Evolutionary conservation across 2,888 invertebrate genomes (phyloP).

Genomic region (Furcula furcula): DNA sequence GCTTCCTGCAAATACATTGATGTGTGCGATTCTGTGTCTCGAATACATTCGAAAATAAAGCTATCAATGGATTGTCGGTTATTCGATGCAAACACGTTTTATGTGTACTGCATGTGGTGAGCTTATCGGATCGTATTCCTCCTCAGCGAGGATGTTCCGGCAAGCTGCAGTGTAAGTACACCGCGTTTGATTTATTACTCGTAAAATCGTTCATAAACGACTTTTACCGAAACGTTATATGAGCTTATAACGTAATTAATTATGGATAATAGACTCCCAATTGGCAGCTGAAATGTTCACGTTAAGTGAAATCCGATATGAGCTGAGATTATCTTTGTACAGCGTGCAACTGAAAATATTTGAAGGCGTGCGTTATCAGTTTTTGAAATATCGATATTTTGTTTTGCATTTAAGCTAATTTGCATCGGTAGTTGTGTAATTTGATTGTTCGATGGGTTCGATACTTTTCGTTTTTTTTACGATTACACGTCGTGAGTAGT

Average conservation of each 20-base stretch:
- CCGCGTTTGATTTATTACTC: constrained; percentile 53
- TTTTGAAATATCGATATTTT: background rate
- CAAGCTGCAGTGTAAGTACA: constrained; percentile 30
- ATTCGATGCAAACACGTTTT: constrained; percentile 10
- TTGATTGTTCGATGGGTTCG: constrained; percentile 6
- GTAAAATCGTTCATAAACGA: constrained; percentile 51
- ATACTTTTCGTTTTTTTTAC: constrained; percentile 13
- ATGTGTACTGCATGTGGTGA: constrained; percentile 7
- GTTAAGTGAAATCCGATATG: constrained; percentile 31
- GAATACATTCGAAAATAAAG: constrained; percentile 4
- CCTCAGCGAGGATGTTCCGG: constrained; percentile 34
- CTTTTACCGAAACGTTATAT: constrained; percentile 46
- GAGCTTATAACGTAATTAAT: constrained; percentile 51
- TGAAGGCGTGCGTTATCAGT: background rate
- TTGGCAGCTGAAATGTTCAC: constrained; percentile 44
- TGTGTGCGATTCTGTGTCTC: no score
- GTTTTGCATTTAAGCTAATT: background rate
- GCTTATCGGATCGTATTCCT: constrained; percentile 19
- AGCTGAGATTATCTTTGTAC: constrained; percentile 20
- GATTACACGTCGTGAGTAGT: constrained; percentile 8
- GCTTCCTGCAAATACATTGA: background rate
- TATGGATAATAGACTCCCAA: constrained; percentile 49
- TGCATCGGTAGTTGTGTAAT: constrained; percentile 5
- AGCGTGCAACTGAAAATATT: background rate
- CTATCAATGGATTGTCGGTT: constrained; percentile 10